Evolutionary conservation across 2,113 vertebrate species (phyloP), one percentile per base, ranked within the genome.

Genomic region (Oxyura jamaicensis): DNA sequence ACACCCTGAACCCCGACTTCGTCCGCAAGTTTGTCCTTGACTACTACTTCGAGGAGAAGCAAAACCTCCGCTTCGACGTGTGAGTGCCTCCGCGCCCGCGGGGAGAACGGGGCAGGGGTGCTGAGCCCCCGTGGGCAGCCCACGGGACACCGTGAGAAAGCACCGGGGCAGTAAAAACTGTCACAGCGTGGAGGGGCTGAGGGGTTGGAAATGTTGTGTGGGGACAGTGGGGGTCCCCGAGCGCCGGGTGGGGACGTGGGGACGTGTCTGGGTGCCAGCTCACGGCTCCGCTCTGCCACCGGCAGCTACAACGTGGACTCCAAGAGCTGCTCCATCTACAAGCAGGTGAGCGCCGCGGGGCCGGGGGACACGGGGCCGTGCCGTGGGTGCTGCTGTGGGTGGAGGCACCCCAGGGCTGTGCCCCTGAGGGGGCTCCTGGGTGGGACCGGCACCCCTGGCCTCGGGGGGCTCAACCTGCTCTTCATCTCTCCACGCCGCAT

Each of bases 21-120:
- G 98, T 99, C 91, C 98, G 99, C 93, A 99, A 99, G 93, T 99
- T 99, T 7, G 98, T 99, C 87, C 97, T 99, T 33, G 99, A 99
- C 97, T 99, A 99, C 97, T 99, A 99, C 97, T 99, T 99, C 10
- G 99, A 99, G 91, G 99, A 99, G 97, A 99, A 99, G 95, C 99
- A 99, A 97, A 99, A 99, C 77, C 98, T 99, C 39, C 98, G 99
- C 87, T 99, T 99, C 28, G 99, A 99, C 10, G 99, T 99, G 99
- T 99, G 98, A 99, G 99, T 99, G 21, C 62, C 46, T 59, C 8
- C 4, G 52, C 71, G 15, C 21, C 28, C 15, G 15, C 36, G 73
- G 63, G 39, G 63, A 8, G 6, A 16, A 23, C 0, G 0, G 65
- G 81, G 56, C 76, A 71, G 46, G 19, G 22, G 33, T n/a, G 67